These are phyloP conservation scores for Lasioglossum marginatum DNA, from an alignment of 2,888 invertebrate genomes.

Conservation along the genomic window DNA sequence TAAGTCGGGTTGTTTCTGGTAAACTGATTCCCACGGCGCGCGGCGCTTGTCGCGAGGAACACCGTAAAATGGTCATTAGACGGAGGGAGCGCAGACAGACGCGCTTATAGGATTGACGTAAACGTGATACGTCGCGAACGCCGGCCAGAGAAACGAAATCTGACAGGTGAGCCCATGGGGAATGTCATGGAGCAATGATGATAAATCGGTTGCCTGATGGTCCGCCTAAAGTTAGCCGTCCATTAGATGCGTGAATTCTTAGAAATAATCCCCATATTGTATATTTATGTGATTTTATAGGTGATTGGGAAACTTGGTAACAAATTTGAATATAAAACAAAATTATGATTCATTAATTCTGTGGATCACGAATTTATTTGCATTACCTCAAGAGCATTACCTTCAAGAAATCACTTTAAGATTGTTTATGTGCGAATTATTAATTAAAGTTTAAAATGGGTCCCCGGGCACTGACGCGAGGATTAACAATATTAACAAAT, in stretches of 20 bases:
- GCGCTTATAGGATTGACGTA: background rate
- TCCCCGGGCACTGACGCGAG: background rate
- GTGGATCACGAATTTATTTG: background rate
- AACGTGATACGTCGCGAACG: background rate
- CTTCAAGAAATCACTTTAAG: too few species aligned
- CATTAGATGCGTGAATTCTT: background rate
- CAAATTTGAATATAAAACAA: background rate
- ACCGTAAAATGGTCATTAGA: constrained; percentile 4
- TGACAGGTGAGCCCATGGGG: background rate
- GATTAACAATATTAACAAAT: background rate
- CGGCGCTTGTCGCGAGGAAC: background rate
- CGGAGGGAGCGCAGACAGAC: background rate
- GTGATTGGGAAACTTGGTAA: background rate
- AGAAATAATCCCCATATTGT: too few species aligned
- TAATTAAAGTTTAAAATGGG: background rate
- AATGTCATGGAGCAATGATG: background rate
- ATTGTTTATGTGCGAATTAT: too few species aligned
- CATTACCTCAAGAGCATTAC: too few species aligned
- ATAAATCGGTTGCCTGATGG: background rate
- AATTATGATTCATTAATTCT: background rate
- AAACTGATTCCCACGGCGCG: constrained; percentile 15
- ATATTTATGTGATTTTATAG: background rate
- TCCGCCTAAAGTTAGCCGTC: background rate
- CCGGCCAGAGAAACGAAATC: background rate
- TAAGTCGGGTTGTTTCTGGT: constrained; percentile 33